phyloP scores from a whole-genome alignment of 2,113 vertebrate species.

The Dipodomys stephensi region DNA sequence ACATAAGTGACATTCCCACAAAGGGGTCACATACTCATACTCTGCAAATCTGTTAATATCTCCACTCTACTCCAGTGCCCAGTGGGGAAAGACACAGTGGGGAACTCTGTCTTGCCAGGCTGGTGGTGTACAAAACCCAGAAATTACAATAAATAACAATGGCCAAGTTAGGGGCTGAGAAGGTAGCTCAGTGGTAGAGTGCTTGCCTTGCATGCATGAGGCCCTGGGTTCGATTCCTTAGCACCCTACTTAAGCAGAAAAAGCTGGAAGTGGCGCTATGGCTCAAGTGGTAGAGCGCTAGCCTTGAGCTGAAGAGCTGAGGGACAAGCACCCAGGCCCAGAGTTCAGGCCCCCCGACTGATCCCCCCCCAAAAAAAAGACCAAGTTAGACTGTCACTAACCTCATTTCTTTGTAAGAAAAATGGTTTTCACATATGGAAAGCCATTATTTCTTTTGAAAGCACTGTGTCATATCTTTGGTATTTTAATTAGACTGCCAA shows the following conservation, averaged over 20 bases:
- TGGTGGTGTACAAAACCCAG: not conserved
- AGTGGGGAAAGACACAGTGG: not conserved
- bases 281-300: no score
- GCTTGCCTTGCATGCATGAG: no score
- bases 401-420: not conserved
- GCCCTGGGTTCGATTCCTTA: no score
- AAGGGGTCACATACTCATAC: not conserved
- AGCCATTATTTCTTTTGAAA: constrained; percentile 7
- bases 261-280: no score
- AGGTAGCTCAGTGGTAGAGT: no score
- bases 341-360: no score
- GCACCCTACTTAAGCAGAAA: no score
- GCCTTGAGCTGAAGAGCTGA: no score
- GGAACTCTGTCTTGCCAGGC: not conserved
- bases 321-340: no score
- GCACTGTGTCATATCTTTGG: not conserved
- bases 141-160: not conserved
- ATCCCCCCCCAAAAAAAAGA: no score
- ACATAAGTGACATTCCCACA: not conserved
- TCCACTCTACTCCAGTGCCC: not conserved
- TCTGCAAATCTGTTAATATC: not conserved
- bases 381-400: not conserved
- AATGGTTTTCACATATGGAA: not conserved
- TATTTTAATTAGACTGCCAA: constrained; percentile 44
- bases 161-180: not conserved